Evolutionary conservation across 2,113 vertebrate genomes (phyloP).

Genomic region (Gambusia affinis): DNA sequence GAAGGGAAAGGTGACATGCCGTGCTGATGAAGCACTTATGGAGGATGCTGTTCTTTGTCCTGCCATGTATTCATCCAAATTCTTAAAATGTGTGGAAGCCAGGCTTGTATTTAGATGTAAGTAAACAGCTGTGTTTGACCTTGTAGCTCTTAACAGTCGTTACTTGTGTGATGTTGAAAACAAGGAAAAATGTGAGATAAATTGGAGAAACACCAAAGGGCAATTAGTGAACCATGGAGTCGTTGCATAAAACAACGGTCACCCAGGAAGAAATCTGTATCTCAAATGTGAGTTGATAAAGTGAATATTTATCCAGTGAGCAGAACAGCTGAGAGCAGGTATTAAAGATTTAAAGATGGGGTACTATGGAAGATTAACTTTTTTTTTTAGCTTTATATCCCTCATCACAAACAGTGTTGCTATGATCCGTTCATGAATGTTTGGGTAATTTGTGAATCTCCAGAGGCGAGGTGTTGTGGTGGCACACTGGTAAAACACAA

Average conservation of each 20-base stretch:
- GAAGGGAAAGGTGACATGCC: slow-evolving; percentile 1
- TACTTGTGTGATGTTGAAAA: background rate
- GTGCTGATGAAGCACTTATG: slow-evolving; percentile 18
- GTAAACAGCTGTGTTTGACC: background rate
- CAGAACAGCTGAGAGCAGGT: background rate
- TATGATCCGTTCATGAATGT: too few species aligned
- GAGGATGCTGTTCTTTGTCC: background rate
- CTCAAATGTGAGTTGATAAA: too few species aligned
- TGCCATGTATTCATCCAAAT: background rate
- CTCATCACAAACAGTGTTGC: too few species aligned
- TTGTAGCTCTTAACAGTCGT: background rate
- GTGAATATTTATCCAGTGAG: too few species aligned
- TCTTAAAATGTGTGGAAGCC: background rate
- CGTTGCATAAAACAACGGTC: too few species aligned
- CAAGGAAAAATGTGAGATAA: background rate
- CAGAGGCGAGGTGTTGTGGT: too few species aligned
- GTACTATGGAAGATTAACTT: too few species aligned
- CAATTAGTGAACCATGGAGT: background rate
- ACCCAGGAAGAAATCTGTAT: too few species aligned
- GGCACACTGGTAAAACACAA: too few species aligned
- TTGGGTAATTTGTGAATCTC: too few species aligned
- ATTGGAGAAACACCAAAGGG: background rate
- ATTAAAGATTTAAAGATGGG: background rate
- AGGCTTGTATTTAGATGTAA: background rate
- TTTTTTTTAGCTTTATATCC: too few species aligned